Evolutionary conservation across 2,888 invertebrate genomes (phyloP).

Genomic region (Macrophya annulata): DNA sequence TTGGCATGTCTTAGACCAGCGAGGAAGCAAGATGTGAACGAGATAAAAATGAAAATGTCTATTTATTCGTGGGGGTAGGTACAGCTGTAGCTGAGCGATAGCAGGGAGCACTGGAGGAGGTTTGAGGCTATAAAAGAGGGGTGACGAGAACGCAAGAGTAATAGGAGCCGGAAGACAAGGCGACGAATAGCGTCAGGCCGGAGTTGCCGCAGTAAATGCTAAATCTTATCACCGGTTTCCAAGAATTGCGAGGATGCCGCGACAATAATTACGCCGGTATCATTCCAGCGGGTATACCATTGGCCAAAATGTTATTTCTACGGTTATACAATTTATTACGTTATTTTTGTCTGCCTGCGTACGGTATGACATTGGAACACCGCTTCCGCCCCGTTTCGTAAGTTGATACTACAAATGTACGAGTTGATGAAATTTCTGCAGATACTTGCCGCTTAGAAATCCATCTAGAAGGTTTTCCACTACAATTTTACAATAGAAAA

Average conservation of each 20-base stretch:
- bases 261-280: slow-evolving; percentile 33
- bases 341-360: neutral
- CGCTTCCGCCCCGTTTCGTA: neutral
- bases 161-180: slow-evolving; percentile 47
- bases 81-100: slow-evolving; percentile 38
- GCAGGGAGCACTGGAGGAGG: neutral
- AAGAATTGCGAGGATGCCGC: slow-evolving; percentile 23
- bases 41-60: slow-evolving; percentile 22
- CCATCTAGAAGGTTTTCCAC: too few species aligned
- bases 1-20: slow-evolving; percentile 6
- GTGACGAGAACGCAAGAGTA: slow-evolving; percentile 35
- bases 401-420: neutral
- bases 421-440: slow-evolving; percentile 17
- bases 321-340: slow-evolving; percentile 24
- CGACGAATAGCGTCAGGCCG: slow-evolving; percentile 25
- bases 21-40: neutral
- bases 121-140: slow-evolving; percentile 18
- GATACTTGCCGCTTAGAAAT: neutral
- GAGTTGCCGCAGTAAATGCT: slow-evolving; percentile 36
- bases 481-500: neutral
- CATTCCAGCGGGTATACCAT: slow-evolving; percentile 10
- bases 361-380: neutral
- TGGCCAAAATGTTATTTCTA: slow-evolving; percentile 4
- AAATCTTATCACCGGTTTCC: slow-evolving; percentile 42
- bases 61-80: slow-evolving; percentile 17